These are phyloP conservation scores for Aeoliscus strigatus DNA, from an alignment of 2,797 vertebrate genomes.

Conservation along the genomic window DNA sequence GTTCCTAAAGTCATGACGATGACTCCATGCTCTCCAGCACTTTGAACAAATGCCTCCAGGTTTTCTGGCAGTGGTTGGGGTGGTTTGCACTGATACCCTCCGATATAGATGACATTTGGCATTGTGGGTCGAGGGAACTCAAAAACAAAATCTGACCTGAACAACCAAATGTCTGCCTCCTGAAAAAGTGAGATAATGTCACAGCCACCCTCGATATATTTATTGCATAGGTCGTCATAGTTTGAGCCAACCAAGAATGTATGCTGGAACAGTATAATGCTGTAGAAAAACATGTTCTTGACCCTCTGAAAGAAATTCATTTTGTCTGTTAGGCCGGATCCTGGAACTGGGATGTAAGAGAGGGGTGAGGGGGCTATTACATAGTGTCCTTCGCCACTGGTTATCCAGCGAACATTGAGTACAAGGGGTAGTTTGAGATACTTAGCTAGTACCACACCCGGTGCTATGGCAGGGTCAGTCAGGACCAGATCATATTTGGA, in stretches of 20 bases:
- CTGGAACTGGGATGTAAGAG: constrained; percentile 65
- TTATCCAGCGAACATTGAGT: constrained; percentile 69
- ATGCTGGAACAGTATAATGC: constrained; percentile 43
- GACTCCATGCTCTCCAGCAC: constrained; percentile 68
- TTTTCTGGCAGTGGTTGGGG: constrained; percentile 62
- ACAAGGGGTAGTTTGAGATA: constrained; percentile 69
- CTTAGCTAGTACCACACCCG: constrained; percentile 62
- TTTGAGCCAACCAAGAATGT: constrained; percentile 36
- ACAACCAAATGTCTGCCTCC: constrained; percentile 75
- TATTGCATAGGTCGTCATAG: constrained; percentile 53
- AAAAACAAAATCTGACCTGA: constrained; percentile 76
- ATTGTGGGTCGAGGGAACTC: constrained; percentile 77
- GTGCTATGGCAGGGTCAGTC: constrained; percentile 59
- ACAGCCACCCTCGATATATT: constrained; percentile 62
- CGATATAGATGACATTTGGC: constrained; percentile 75
- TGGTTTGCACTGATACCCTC: constrained; percentile 74
- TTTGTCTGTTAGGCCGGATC: constrained; percentile 65
- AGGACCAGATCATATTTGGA: constrained; percentile 66
- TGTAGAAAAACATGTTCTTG: constrained; percentile 59
- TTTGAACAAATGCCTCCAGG: constrained; percentile 70
- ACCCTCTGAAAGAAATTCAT: constrained; percentile 70
- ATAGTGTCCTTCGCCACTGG: constrained; percentile 67
- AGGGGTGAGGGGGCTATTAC: constrained; percentile 67
- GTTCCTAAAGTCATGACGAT: constrained; percentile 75
- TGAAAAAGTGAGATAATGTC: constrained; percentile 59